Evolutionary conservation across 1,140 invertebrate species (phyloP).

Genomic region (Temnothorax curvispinosus): DNA sequence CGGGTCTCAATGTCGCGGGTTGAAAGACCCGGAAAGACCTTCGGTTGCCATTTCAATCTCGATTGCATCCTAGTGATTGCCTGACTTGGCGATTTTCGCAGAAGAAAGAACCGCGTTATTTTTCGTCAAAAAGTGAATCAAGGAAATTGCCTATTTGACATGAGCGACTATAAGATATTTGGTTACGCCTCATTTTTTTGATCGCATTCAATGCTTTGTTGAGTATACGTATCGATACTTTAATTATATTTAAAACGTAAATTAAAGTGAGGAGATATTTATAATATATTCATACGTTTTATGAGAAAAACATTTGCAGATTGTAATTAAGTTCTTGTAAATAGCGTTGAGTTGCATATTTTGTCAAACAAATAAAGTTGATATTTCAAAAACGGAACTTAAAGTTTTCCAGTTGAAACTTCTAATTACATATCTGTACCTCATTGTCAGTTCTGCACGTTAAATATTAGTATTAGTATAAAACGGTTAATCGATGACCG

Average conservation of each 20-base stretch:
- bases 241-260: neutral
- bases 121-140: conserved; percentile 54
- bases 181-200: conserved; percentile 33
- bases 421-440: neutral
- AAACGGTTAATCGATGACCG: neutral
- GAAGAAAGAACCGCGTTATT: conserved; percentile 35
- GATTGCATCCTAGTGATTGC: conserved; percentile 61
- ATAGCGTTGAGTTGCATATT: neutral
- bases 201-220: conserved; percentile 8
- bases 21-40: conserved; percentile 9
- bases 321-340: neutral
- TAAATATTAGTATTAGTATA: conserved; percentile 30
- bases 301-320: neutral
- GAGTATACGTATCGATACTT: neutral
- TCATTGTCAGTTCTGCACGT: neutral
- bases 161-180: conserved; percentile 16
- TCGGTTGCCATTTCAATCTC: conserved; percentile 70
- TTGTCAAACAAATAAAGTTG: neutral
- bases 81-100: conserved; percentile 66
- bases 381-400: neutral
- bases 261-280: neutral
- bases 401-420: neutral
- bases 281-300: neutral
- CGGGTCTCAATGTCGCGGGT: conserved; percentile 21
- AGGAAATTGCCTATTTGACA: conserved; percentile 56